phyloP scores from a whole-genome alignment of 2,797 vertebrate genomes.

The Antennarius maculatus region DNA sequence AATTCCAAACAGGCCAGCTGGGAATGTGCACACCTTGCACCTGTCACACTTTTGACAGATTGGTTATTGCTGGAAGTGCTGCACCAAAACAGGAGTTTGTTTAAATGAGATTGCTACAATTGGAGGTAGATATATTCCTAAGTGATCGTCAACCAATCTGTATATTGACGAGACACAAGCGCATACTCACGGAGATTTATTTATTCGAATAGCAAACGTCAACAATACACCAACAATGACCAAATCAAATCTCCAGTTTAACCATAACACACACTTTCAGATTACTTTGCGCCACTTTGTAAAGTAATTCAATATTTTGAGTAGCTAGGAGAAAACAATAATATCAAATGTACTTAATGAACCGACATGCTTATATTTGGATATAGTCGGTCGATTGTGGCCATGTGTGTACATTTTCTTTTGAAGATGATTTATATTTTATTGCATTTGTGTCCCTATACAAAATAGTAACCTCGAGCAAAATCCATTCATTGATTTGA shows the following conservation, averaged over 20 bases:
- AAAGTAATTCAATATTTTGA: no score
- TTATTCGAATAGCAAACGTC: not conserved
- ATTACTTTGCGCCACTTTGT: no score
- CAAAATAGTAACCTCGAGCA: no score
- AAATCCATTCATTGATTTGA: no score
- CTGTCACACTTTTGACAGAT: constrained; percentile 34
- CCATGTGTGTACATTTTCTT: no score
- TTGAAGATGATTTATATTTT: no score
- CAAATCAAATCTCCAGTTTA: no score
- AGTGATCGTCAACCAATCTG: not conserved
- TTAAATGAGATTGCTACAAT: not conserved
- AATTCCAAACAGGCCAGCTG: constrained; percentile 27
- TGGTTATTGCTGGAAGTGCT: constrained; percentile 5
- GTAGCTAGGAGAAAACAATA: no score
- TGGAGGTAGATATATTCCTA: not conserved
- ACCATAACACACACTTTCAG: not conserved
- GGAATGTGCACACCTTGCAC: constrained; percentile 37
- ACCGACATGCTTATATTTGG: no score
- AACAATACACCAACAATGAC: not conserved
- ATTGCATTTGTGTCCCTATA: no score
- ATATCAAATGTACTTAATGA: no score
- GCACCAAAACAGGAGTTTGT: constrained; percentile 21
- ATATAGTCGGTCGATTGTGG: no score
- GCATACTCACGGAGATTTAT: not conserved
- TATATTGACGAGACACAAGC: not conserved